Evolutionary conservation across 2,113 vertebrate species (phyloP), one percentile per base, ranked within the genome.

Genomic region (Numenius arquata): DNA sequence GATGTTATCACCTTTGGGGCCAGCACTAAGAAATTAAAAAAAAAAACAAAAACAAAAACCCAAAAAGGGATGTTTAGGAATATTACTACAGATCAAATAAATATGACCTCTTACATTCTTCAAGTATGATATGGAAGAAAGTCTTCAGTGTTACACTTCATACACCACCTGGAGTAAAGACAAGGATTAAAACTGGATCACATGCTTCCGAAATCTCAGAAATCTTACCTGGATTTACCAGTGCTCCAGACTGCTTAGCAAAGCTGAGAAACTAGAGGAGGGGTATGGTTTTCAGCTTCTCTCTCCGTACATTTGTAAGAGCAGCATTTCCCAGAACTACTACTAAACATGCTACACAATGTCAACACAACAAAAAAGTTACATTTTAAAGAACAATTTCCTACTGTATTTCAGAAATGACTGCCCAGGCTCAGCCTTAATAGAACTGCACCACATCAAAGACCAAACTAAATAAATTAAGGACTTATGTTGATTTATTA

Each of bases 1-100:
- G 97, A 99, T 99, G 98, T 99, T 99, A 95, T 99, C 99, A 73
- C 99, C 99, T 98, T 99, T 99, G 61, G 99, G 99, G 59, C 99
- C 99, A 97, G 99, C 99, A 5, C 99, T 99, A 96, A 47, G 30
- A 95, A 48, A 84, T 6, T 2, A 29, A 20, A 26, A 40, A 29
- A 63, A 63, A 65, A 29, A 93, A 78, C 63, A 76, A 81, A 83
- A 3, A 12, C 67, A 76, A 38, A 40, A 40, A 29, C n/a, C n/a
- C n/a, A 41, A 80, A 3, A 11, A 71, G 16, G 53, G 17, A 82
- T 5, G 47, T 58, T 96, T 61, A 86, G 43, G 78, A 93, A 63
- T 50, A 83, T 29, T 47, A 61, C 14, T 36, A 78, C 40, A 81
- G 53, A 40, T 89, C 43, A 78, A 53, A 82, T 66, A 82, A 91